Evolutionary conservation across 2,797 vertebrate genomes (phyloP), one percentile per base, ranked within the genome.

Genomic region (Trematomus bernacchii): DNA sequence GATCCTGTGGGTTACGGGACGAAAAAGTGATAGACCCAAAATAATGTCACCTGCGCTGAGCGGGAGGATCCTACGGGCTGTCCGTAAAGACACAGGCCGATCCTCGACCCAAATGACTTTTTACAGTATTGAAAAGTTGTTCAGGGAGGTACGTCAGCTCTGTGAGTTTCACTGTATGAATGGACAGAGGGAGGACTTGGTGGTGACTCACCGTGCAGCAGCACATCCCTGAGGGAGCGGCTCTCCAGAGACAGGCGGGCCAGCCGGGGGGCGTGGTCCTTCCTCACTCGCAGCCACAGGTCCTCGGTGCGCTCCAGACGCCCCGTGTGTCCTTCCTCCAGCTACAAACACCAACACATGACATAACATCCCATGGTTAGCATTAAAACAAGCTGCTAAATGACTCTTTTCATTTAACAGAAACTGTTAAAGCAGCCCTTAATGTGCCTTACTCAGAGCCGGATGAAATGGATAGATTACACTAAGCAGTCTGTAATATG

Each of bases 301-400:
- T 99, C 98, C 91, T 99, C 98, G 0, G 98, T 99, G 33, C 96
- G 96, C 93, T 99, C 98, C 88, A 99, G 93, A 3, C 98, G 96
- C 15, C 98, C 98, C 0, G 96, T 98, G 88, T 99, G 98, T 30
- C 98, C 97, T 58, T 97, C 97, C 91, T 99, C 98, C 79, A 99
- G 90, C 98, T 99, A 66, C 62, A 77, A 60, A 76, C 46, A 71
- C 43, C 57, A 74, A 74, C 63, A 80, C 52, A 66, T 54, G 53
- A 73, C 48, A 37, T 11, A 48, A 76, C 23, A 44, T 62, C 71
- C 62, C 43, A 60, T 44, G 73, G 57, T 79, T 18, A 67, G 18
- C 12, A 55, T 77, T 23, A 57, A 50, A 3, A 61, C 2, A 43
- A 27, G 30, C 46, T 43, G 8, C 7, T 40, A 33, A 66, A 73